These are phyloP conservation scores for Archegozetes longisetosus DNA, from an alignment of 1,140 invertebrate species.

Conservation along the genomic window DNA sequence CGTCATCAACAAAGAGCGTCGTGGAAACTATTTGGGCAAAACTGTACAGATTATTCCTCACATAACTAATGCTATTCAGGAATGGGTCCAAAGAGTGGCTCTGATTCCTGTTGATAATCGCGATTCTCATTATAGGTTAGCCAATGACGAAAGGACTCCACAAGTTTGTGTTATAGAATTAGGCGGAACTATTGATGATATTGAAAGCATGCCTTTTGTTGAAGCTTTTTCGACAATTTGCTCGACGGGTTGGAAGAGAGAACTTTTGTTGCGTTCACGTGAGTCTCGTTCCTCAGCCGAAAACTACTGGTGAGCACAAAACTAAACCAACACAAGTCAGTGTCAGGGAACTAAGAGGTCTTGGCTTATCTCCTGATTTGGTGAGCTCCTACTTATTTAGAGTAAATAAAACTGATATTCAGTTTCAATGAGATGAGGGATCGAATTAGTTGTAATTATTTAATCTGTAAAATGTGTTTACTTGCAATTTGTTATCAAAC, in stretches of 20 bases:
- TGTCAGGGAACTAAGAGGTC: slow-evolving; percentile 71
- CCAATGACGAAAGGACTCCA: slow-evolving; percentile 67
- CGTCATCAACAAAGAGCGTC: slow-evolving; percentile 82
- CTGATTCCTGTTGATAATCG: slow-evolving; percentile 54
- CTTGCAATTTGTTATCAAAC: no score
- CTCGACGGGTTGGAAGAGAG: slow-evolving; percentile 72
- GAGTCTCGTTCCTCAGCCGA: slow-evolving; percentile 77
- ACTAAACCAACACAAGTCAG: slow-evolving; percentile 96
- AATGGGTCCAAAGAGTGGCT: slow-evolving; percentile 89
- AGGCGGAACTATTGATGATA: slow-evolving; percentile 96
- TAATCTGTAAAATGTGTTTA: no score
- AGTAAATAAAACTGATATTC: no score
- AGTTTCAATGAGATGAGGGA: no score
- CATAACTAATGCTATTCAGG: slow-evolving; percentile 92
- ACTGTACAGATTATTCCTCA: slow-evolving; percentile 99
- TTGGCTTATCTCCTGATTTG: slow-evolving; percentile 88
- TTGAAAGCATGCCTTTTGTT: slow-evolving; percentile 98
- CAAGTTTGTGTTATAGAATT: slow-evolving; percentile 73
- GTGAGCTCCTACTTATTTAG: slow-evolving; percentile 23
- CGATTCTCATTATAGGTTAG: no score
- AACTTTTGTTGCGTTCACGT: slow-evolving; percentile 95
- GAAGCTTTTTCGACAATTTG: slow-evolving; percentile 93
- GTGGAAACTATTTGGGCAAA: slow-evolving; percentile 91
- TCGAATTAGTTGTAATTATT: no score
- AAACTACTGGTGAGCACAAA: slow-evolving; percentile 84